These are phyloP conservation scores for Muscicapa striata DNA, from an alignment of 2,797 vertebrate species.

Conservation along the genomic window DNA sequence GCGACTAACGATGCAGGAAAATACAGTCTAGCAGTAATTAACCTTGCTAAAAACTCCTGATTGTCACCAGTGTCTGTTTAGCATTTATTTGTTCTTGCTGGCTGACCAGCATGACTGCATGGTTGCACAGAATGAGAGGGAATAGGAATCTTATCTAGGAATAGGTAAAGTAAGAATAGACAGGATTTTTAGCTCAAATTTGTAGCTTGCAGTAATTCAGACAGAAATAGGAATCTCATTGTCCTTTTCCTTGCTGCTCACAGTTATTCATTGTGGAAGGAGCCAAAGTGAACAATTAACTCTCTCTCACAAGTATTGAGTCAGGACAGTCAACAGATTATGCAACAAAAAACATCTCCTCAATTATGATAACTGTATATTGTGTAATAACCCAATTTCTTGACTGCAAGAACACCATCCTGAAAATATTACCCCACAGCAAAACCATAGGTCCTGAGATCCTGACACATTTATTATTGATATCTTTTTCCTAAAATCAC, in stretches of 20 bases:
- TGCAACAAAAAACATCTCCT: conserved; percentile 16
- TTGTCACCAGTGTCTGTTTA: not conserved
- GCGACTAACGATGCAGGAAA: not conserved
- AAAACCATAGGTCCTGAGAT: not conserved
- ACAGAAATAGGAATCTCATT: not conserved
- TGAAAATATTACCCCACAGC: conserved; percentile 23
- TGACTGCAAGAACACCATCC: conserved; percentile 5
- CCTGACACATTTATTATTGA: not conserved
- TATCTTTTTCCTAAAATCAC: conserved; percentile 6
- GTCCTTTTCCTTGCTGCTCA: not conserved
- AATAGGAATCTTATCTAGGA: not conserved
- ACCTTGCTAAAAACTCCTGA: not conserved
- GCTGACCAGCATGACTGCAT: not conserved
- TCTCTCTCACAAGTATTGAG: not conserved
- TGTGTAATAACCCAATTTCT: conserved; percentile 34
- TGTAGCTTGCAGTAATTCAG: not conserved
- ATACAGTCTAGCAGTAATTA: not conserved
- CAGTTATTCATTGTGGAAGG: not conserved
- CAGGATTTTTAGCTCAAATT: not conserved
- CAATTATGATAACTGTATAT: not conserved
- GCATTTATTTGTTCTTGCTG: not conserved
- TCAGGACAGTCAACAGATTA: conserved; percentile 15
- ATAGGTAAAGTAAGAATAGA: not conserved
- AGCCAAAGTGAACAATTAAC: not conserved
- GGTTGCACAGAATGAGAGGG: not conserved